These are phyloP conservation scores for Agonopterix heracliana DNA, from an alignment of 2,888 invertebrate species.

Conservation along the genomic window DNA sequence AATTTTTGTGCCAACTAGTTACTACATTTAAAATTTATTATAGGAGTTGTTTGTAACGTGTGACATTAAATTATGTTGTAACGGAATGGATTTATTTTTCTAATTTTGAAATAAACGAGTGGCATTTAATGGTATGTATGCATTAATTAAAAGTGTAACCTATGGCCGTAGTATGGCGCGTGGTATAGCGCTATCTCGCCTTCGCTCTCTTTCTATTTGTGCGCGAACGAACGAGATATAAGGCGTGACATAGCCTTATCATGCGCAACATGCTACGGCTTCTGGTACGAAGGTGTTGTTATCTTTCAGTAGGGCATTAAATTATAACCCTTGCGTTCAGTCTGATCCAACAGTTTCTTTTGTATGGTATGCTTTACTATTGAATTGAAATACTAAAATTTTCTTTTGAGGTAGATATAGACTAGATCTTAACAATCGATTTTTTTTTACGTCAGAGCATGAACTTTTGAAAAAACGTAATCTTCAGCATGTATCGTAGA, in stretches of 20 bases:
- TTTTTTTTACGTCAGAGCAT: conserved; percentile 54
- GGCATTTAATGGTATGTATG: conserved; percentile 8
- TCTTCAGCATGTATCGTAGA: conserved; percentile 65
- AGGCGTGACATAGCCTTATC: too few relatives aligned
- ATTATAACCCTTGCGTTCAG: conserved; percentile 20
- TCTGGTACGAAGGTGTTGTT: too few relatives aligned
- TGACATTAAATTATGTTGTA: too few relatives aligned
- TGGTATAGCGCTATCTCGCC: too few relatives aligned
- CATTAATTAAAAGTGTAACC: neutral
- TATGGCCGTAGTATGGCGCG: too few relatives aligned
- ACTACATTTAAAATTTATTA: too few relatives aligned
- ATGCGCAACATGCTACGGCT: too few relatives aligned
- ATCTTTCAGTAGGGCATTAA: too few relatives aligned
- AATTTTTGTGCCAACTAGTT: too few relatives aligned
- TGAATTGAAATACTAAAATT: conserved; percentile 39
- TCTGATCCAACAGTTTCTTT: conserved; percentile 44
- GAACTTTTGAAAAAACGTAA: conserved; percentile 34
- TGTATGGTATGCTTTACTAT: conserved; percentile 47
- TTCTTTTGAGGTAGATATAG: conserved; percentile 49
- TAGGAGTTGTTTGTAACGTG: too few relatives aligned
- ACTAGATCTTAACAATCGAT: conserved; percentile 37
- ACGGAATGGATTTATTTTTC: neutral
- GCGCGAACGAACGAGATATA: too few relatives aligned
- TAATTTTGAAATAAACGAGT: conserved; percentile 2
- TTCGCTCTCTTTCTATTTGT: too few relatives aligned